Evolutionary conservation across 2,113 vertebrate genomes (phyloP).

Genomic region (Hippocampus mohnikei): DNA sequence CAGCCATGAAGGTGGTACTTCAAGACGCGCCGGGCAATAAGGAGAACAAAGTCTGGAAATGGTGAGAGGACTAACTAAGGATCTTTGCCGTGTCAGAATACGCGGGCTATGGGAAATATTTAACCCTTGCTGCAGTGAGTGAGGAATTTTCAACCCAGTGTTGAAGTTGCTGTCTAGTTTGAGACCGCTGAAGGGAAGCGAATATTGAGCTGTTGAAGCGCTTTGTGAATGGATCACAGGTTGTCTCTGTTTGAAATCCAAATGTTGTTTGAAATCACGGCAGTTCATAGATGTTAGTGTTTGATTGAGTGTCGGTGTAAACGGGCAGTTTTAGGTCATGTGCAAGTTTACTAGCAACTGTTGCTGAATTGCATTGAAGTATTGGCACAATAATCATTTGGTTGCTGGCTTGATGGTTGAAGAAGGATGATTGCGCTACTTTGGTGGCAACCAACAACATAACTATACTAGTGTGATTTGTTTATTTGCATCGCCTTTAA

Average conservation of each 20-base stretch:
- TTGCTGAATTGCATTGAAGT: neutral
- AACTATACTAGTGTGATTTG: neutral
- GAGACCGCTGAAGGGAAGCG: neutral
- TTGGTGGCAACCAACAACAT: neutral
- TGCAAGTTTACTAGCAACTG: neutral
- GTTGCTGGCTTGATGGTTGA: neutral
- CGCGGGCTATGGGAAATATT: slow-evolving; percentile 11
- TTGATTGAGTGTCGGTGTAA: neutral
- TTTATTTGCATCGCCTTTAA: neutral
- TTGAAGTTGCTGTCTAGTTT: neutral
- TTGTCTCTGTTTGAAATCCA: slow-evolving; percentile 26
- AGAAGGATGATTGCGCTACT: too few species aligned
- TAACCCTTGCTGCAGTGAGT: neutral
- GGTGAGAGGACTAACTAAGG: slow-evolving; percentile 53
- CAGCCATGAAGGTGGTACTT: slow-evolving; percentile 62
- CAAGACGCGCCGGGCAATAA: slow-evolving; percentile 31
- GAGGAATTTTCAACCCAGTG: neutral
- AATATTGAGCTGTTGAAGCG: slow-evolving; percentile 27
- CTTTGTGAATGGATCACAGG: slow-evolving; percentile 34
- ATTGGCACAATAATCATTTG: neutral
- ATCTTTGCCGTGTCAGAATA: neutral
- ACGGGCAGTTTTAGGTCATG: neutral
- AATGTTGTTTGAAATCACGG: slow-evolving; percentile 27
- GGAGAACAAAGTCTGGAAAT: slow-evolving; percentile 60
- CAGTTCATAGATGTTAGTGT: neutral